These are phyloP conservation scores for Melanotus villosus DNA, from an alignment of 2,888 invertebrate genomes.

Conservation along the genomic window DNA sequence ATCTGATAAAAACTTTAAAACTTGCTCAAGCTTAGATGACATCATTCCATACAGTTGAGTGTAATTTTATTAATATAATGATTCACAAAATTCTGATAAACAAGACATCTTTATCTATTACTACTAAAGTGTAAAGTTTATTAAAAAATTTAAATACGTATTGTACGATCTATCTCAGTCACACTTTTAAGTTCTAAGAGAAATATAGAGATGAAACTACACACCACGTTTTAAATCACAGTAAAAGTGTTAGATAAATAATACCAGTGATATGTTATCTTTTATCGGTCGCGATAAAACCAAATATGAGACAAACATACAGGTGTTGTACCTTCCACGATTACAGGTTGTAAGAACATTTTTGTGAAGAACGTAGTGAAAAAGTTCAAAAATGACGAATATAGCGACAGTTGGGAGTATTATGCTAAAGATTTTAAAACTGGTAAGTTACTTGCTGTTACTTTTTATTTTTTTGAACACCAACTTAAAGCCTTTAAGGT, in stretches of 20 bases:
- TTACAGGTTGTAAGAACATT: neutral
- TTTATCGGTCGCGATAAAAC: conserved; percentile 35
- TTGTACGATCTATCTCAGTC: neutral
- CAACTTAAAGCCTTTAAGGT: too few relatives aligned
- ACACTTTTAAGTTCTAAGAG: neutral
- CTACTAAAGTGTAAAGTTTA: too few relatives aligned
- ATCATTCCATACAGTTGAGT: neutral
- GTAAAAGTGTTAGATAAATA: conserved; percentile 8
- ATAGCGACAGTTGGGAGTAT: conserved; percentile 86
- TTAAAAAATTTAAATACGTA: too few relatives aligned
- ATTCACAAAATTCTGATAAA: conserved; percentile 30
- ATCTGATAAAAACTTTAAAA: neutral
- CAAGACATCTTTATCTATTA: conserved; percentile 1
- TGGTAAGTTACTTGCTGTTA: conserved; percentile 86
- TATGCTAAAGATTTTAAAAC: conserved; percentile 84
- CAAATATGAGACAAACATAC: conserved; percentile 36
- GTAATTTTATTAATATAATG: conserved; percentile 11
- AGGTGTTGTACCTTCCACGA: conserved; percentile 38
- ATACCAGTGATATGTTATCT: conserved; percentile 35
- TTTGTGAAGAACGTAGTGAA: neutral
- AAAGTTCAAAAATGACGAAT: conserved; percentile 78
- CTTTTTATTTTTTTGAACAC: too few relatives aligned
- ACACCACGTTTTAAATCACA: neutral
- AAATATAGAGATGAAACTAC: neutral
- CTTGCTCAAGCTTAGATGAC: neutral